Evolutionary conservation across 2,888 invertebrate species (phyloP), one percentile per base, ranked within the genome.

Genomic region (Pristionchus exspectatus): DNA sequence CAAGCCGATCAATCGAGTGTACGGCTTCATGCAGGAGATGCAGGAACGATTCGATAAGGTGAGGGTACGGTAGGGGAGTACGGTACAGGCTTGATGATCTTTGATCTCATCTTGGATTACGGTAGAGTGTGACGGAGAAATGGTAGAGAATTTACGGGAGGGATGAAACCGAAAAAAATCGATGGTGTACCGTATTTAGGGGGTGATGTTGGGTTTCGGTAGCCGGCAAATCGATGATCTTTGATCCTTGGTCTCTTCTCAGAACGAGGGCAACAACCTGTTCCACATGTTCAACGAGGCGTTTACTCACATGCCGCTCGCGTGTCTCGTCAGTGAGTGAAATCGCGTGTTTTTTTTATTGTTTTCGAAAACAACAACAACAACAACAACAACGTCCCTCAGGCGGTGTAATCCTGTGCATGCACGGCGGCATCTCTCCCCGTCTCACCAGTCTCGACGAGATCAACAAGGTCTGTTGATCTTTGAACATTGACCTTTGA

Each of bases 341-440:
- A 50, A 50, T 50, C 44, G 38, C 38, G 54, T 27, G 30, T 84
- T 24, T 81, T 44, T 33, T 12, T 77, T 21, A 38, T 77, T 24
- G 33, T 44, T 44, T 5, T 33, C 9, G 44, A 7, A 7, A 7
- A 7, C 44, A 9, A 50, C 3, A 74, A 74, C 38, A 63, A 63
- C 5, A 63, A n/a, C 63, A 63, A 63, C 63, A 56, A 56, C 56
- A 56, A 56, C 59, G 91, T 30, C 50, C 44, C 38, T 59, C 21
- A 90, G 87, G 81, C 74, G n/a, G 74, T 2, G 66, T 74, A 33
- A 90, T 92, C 77, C 77, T 92, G 7, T 92, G 92, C 86, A 92
- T 92, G 92, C 92, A 92, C 66, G 92, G 92, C 2, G 92, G 92
- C 18, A 90, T 92, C 33, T 88, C 90, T 18, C 84, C 88, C 24